Evolutionary conservation across 2,888 invertebrate genomes (phyloP).

Genomic region (Stenurella melanura): DNA sequence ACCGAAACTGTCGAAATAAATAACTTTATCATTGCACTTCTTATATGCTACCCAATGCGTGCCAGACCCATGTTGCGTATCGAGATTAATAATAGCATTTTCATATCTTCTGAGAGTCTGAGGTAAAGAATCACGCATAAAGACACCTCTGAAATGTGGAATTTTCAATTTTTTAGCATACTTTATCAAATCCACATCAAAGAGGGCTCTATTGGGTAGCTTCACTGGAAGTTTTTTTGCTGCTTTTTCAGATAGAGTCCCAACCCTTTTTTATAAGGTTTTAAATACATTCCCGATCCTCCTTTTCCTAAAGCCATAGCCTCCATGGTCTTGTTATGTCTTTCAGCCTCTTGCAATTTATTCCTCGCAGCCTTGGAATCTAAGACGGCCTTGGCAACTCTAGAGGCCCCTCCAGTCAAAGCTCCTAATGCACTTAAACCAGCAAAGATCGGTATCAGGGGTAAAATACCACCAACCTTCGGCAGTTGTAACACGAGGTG

Average conservation of each 20-base stretch:
- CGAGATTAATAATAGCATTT: too few species aligned
- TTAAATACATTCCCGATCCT: slow-evolving; percentile 51
- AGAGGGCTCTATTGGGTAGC: slow-evolving; percentile 46
- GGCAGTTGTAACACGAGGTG: too few species aligned
- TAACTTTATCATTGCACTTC: slow-evolving; percentile 33
- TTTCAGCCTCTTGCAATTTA: too few species aligned
- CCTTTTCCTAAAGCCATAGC: slow-evolving; percentile 56
- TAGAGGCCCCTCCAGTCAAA: too few species aligned
- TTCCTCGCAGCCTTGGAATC: too few species aligned
- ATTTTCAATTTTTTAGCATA: slow-evolving; percentile 48
- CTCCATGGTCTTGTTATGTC: slow-evolving; percentile 69
- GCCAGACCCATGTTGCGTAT: too few species aligned
- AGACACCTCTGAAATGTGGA: slow-evolving; percentile 51
- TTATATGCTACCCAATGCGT: slow-evolving; percentile 45
- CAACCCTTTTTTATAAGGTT: too few species aligned
- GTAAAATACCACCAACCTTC: too few species aligned
- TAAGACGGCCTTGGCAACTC: too few species aligned
- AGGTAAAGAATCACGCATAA: slow-evolving; percentile 50
- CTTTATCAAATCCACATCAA: slow-evolving; percentile 44
- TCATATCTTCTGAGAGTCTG: too few species aligned
- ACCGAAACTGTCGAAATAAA: slow-evolving; percentile 44
- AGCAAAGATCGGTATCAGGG: too few species aligned
- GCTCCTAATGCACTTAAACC: too few species aligned
- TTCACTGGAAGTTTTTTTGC: slow-evolving; percentile 50
- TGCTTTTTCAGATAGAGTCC: slow-evolving; percentile 28